Evolutionary conservation across 2,113 vertebrate species (phyloP).

Genomic region (Corythoichthys haematopterus): DNA sequence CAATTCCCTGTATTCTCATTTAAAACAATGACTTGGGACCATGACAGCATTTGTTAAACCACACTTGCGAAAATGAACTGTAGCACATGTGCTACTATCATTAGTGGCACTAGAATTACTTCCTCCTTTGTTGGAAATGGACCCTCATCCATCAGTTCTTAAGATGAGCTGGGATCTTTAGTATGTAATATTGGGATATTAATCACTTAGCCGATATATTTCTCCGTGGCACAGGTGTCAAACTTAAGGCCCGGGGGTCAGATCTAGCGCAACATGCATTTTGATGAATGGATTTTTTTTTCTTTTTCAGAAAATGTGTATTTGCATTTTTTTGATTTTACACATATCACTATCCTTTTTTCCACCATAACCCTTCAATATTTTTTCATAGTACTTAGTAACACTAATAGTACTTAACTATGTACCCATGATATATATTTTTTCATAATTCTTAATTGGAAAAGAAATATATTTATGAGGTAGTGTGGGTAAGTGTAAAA

Average conservation of each 20-base stretch:
- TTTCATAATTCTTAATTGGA: no score
- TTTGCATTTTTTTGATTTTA: no score
- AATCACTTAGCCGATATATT: background rate
- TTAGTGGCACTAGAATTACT: constrained; percentile 31
- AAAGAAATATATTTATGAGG: no score
- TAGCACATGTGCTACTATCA: constrained; percentile 8
- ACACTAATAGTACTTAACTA: no score
- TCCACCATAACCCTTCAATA: no score
- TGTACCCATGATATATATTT: no score
- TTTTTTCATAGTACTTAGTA: no score
- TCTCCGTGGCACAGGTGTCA: background rate
- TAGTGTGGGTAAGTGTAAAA: no score
- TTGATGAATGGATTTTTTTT: no score
- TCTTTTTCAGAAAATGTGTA: no score
- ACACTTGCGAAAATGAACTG: constrained; percentile 1
- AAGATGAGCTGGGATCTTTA: background rate
- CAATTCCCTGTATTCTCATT: constrained; percentile 10
- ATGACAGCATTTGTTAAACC: constrained; percentile 24
- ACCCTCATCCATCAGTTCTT: background rate
- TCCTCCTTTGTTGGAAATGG: constrained; percentile 10
- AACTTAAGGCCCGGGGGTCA: background rate
- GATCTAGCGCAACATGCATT: no score
- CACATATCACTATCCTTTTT: no score
- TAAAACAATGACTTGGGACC: constrained; percentile 26
- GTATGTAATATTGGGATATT: background rate